A percentile compares a stretch with the other conserved stretches of the same genome.
These are phyloP conservation scores for Drosophila simulans DNA, from an alignment of 1,140 invertebrate species.

Conservation along the genomic window DNA sequence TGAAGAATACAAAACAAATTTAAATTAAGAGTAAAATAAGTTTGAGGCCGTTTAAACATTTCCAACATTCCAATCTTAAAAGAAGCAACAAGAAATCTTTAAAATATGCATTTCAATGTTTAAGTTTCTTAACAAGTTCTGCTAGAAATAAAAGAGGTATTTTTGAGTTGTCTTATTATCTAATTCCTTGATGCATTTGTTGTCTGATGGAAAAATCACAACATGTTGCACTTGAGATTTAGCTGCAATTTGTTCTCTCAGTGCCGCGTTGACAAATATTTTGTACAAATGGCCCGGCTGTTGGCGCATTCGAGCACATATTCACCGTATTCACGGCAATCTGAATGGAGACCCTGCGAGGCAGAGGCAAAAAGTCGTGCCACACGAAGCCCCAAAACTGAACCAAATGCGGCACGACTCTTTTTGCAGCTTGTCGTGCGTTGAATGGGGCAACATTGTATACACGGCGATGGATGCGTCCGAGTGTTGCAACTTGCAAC, in stretches of 20 bases:
- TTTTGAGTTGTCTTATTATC: not conserved
- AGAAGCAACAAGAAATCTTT: too few relatives aligned
- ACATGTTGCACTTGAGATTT: not conserved
- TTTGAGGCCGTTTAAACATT: too few relatives aligned
- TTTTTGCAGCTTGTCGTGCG: slow-evolving; percentile 60
- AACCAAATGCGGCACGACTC: slow-evolving; percentile 79
- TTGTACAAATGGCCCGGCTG: slow-evolving; percentile 41
- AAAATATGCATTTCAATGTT: too few relatives aligned
- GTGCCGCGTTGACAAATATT: slow-evolving; percentile 51
- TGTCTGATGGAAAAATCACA: not conserved
- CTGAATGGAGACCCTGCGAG: slow-evolving; percentile 36
- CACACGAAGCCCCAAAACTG: slow-evolving; percentile 69
- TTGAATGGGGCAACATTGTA: slow-evolving; percentile 72
- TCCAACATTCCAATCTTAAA: too few relatives aligned
- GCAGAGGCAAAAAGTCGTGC: slow-evolving; percentile 62
- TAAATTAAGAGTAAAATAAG: too few relatives aligned
- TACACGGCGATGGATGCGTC: slow-evolving; percentile 58
- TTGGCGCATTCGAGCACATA: slow-evolving; percentile 67
- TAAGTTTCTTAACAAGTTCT: too few relatives aligned
- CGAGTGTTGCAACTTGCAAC: slow-evolving; percentile 27
- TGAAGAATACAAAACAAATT: too few relatives aligned
- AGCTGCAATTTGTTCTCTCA: slow-evolving; percentile 28
- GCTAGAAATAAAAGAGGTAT: too few relatives aligned
- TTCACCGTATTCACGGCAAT: slow-evolving; percentile 54
- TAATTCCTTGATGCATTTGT: not conserved